These are phyloP conservation scores for Eira barbara DNA, from an alignment of 2,113 vertebrate species.

Conservation along the genomic window DNA sequence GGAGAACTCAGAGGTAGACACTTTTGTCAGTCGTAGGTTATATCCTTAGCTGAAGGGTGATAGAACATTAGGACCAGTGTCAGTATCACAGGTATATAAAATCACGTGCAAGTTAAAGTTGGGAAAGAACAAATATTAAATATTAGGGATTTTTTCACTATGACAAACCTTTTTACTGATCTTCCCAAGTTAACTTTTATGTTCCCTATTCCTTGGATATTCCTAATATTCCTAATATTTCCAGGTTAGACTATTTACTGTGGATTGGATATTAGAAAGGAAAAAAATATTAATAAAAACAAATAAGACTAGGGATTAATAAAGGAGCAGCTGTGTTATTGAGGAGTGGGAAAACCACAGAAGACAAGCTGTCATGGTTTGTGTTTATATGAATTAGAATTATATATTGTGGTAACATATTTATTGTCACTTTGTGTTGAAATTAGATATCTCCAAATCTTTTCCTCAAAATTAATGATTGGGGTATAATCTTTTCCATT, in stretches of 20 bases:
- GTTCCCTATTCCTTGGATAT: neutral
- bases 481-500: neutral
- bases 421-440: neutral
- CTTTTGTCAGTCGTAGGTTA: neutral
- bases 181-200: neutral
- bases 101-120: neutral
- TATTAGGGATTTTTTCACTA: neutral
- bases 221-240: neutral
- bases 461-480: neutral
- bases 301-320: neutral
- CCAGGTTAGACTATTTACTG: neutral
- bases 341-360: neutral
- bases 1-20: neutral
- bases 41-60: neutral
- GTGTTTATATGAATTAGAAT: neutral
- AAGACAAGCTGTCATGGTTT: conserved; percentile 23
- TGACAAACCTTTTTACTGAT: neutral
- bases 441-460: neutral
- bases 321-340: neutral
- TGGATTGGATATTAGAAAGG: neutral
- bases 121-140: neutral
- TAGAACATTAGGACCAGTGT: neutral
- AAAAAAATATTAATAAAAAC: conserved; percentile 15
- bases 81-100: neutral
- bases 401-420: neutral